A percentile compares a stretch with the other conserved stretches of the same genome.
Evolutionary conservation across 2,888 invertebrate genomes (phyloP).

Genomic region (Linnaemya vulpina): DNA sequence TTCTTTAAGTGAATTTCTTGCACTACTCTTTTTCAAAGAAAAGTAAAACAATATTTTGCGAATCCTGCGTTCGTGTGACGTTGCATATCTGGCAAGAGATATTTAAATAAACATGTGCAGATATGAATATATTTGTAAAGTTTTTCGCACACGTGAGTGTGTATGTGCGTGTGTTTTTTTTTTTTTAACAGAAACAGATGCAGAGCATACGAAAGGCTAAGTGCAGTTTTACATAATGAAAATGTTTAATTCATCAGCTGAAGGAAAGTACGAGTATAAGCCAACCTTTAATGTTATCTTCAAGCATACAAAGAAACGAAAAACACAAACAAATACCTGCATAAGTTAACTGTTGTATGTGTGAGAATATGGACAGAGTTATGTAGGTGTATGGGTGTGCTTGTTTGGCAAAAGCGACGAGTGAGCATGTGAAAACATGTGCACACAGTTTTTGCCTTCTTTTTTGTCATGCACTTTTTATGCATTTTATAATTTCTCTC

Average conservation of each 20-base stretch:
- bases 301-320: not conserved
- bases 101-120: not conserved
- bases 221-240: constrained; percentile 73
- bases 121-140: not conserved
- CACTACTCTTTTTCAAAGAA: no score
- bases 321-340: not conserved
- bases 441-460: constrained; percentile 22
- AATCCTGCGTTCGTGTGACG: not conserved
- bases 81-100: not conserved
- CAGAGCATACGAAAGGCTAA: constrained; percentile 69
- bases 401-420: not conserved
- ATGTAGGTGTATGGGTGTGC: not conserved
- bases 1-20: no score
- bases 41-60: no score
- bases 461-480: constrained; percentile 49
- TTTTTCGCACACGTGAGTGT: constrained; percentile 1
- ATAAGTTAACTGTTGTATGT: not conserved
- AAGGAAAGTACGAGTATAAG: constrained; percentile 62
- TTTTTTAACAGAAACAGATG: constrained; percentile 58
- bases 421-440: not conserved
- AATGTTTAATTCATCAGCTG: constrained; percentile 75
- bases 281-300: constrained; percentile 67
- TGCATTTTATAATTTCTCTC: constrained; percentile 1
- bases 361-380: constrained; percentile 23
- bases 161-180: no score